Conservation (phyloP, 1,140 invertebrate genomes). For the Steinernema khuongi region DNA sequence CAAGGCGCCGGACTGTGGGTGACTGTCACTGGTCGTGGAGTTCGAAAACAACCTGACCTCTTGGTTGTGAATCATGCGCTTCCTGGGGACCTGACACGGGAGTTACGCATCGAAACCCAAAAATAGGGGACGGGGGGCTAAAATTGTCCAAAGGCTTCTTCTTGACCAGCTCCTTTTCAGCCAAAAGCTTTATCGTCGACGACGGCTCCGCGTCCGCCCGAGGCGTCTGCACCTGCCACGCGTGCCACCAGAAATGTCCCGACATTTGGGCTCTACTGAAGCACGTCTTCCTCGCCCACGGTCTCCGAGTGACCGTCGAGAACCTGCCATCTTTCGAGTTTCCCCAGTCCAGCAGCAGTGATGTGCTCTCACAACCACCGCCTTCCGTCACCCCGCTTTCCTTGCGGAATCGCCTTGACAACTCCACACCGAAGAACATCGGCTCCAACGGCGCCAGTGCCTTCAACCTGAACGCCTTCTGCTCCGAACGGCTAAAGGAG, state of each 20-base stretch:
- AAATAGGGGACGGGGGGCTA: not conserved
- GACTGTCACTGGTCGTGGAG: not conserved
- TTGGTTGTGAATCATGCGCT: not conserved
- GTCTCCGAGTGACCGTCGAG: conserved; percentile 48
- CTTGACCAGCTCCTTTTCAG: not conserved
- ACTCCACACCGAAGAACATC: conserved; percentile 8
- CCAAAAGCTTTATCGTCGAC: conserved; percentile 9
- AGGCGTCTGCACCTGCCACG: conserved; percentile 45
- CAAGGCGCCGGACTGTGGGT: not conserved
- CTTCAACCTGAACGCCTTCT: conserved; percentile 54
- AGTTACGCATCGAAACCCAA: not conserved
- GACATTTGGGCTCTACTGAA: conserved; percentile 55
- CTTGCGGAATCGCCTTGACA: not conserved
- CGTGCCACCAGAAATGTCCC: conserved; percentile 49
- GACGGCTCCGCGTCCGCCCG: not conserved
- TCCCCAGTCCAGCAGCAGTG: conserved; percentile 29
- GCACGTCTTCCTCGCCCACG: conserved; percentile 51
- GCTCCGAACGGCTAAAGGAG: conserved; percentile 57
- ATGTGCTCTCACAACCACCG: conserved; percentile 13
- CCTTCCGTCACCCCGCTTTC: conserved; percentile 15
- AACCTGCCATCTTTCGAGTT: conserved; percentile 40
- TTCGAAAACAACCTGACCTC: conserved; percentile 15
- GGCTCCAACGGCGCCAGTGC: conserved; percentile 34
- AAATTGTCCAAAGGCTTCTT: not conserved
- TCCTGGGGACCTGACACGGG: not conserved